Evolutionary conservation across 1,140 invertebrate genomes (phyloP), one percentile per base, ranked within the genome.

Genomic region (Heliothis subflexa): DNA sequence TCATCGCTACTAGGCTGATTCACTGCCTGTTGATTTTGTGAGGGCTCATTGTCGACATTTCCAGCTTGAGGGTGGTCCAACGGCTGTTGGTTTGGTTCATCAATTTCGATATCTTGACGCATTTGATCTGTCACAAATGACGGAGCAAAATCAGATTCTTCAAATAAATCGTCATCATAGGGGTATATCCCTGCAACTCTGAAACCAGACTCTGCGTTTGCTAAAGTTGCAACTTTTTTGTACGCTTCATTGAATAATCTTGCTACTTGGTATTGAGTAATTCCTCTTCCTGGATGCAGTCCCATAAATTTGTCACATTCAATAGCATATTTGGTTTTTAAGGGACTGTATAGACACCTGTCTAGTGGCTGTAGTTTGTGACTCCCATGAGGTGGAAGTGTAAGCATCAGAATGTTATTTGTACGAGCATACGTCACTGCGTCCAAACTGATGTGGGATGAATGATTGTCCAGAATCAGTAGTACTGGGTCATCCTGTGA

Each of bases 301-400:
- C 76, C 21, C 49, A 82, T 28, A 78, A 80, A 82, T 50, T 75
- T 73, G 18, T 81, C 72, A 70, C 80, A 73, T 59, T 72, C 76
- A 45, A 61, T 74, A 66, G 78, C 33, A 16, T 59, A 73, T 50
- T 79, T 79, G 0, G n/a, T 73, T 74, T 84, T 80, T 64, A 81
- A 72, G 4, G 52, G 52, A 12, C 45, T 59, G 57, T 70, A 76
- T 2, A 77, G n/a, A 12, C 28, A 68, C 0, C 88, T 79, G 83
- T 95, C 93, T 9, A 95, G 80, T 16, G 95, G 94, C 77, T 95
- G 94, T 13, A 95, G 75, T 66, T 87, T 89, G 79, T 95, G 89
- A 11, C 85, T 87, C 52, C 85, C 90, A 73, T 95, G 94, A 12
- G 94, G 93, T 45, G 94, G 92, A 54, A 95, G 88, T 18, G 93